phyloP scores from a whole-genome alignment of 2,888 invertebrate genomes.

The Lepas anatifera region DNA sequence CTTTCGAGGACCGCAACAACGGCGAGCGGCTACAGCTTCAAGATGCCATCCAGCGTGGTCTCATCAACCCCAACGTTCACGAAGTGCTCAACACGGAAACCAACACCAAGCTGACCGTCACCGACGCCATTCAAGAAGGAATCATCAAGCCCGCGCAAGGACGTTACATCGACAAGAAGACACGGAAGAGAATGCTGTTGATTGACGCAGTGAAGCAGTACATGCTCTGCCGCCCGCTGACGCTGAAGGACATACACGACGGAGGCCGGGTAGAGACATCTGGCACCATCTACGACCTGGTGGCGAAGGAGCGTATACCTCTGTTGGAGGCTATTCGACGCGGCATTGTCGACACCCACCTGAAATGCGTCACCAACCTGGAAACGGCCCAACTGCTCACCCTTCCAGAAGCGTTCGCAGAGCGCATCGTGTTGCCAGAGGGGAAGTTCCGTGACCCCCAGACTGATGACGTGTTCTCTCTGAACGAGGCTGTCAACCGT shows the following conservation, averaged over 20 bases:
- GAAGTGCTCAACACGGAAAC: slow-evolving; percentile 75
- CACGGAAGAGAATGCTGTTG: slow-evolving; percentile 39
- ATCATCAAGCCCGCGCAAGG: slow-evolving; percentile 70
- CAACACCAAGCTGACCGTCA: slow-evolving; percentile 65
- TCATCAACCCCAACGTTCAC: slow-evolving; percentile 61
- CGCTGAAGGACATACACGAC: slow-evolving; percentile 74
- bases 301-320: slow-evolving; percentile 58
- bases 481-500: slow-evolving; percentile 76
- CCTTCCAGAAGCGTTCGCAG: slow-evolving; percentile 67
- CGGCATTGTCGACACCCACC: slow-evolving; percentile 77
- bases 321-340: slow-evolving; percentile 71
- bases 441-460: slow-evolving; percentile 57
- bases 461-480: slow-evolving; percentile 56
- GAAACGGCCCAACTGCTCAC: slow-evolving; percentile 65
- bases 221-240: slow-evolving; percentile 74
- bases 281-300: slow-evolving; percentile 68
- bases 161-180: slow-evolving; percentile 59
- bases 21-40: slow-evolving; percentile 69
- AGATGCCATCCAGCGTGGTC: slow-evolving; percentile 63
- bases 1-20: slow-evolving; percentile 74
- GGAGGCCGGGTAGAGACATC: slow-evolving; percentile 60
- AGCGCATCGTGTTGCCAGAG: slow-evolving; percentile 62
- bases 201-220: slow-evolving; percentile 70
- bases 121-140: slow-evolving; percentile 63
- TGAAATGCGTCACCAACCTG: slow-evolving; percentile 71